Evolutionary conservation across 2,113 vertebrate genomes (phyloP).

Genomic region (Charina bottae): DNA sequence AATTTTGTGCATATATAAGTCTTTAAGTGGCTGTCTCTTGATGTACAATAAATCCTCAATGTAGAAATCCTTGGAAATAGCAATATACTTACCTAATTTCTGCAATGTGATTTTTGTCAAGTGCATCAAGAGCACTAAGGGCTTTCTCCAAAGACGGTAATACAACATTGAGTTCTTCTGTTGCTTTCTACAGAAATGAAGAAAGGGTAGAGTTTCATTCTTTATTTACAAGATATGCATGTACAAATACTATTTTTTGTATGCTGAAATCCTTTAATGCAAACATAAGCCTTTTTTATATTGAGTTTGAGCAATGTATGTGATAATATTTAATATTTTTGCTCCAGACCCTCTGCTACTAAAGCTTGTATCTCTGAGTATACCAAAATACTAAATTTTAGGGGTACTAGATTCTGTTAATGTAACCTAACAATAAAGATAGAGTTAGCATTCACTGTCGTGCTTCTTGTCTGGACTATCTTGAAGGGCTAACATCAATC

Average conservation of each 20-base stretch:
- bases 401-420: too few relatives aligned
- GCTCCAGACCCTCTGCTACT: neutral
- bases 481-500: too few relatives aligned
- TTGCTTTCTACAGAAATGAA: conserved; percentile 53
- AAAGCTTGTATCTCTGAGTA: neutral
- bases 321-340: neutral
- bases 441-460: too few relatives aligned
- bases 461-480: too few relatives aligned
- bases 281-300: neutral
- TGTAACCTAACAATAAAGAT: too few relatives aligned
- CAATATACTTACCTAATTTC: conserved; percentile 66
- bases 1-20: too few relatives aligned
- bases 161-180: conserved; percentile 61
- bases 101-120: conserved; percentile 71
- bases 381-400: neutral
- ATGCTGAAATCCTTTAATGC: neutral
- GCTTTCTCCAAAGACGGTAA: conserved; percentile 65
- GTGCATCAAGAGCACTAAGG: conserved; percentile 57
- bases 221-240: neutral
- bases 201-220: neutral
- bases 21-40: neutral
- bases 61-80: neutral
- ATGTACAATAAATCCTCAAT: neutral
- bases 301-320: neutral
- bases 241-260: neutral